A percentile compares a stretch with the other conserved stretches of the same genome.
These are phyloP conservation scores for Atethmia centrago DNA, from an alignment of 2,888 invertebrate genomes.

Conservation along the genomic window DNA sequence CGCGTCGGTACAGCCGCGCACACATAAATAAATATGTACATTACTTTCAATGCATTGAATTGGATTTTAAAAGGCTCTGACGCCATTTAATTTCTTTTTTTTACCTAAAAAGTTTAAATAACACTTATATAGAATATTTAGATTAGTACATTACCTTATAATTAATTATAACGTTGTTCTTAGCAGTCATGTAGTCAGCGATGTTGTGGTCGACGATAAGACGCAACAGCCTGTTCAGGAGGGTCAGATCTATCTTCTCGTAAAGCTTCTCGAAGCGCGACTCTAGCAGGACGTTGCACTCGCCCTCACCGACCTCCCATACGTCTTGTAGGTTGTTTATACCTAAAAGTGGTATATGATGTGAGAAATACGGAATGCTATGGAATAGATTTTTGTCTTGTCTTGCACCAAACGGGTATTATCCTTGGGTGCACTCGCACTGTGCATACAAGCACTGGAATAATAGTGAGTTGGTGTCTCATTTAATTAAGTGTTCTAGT, in stretches of 20 bases:
- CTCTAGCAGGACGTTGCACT: constrained; percentile 99
- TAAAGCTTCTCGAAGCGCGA: constrained; percentile 99
- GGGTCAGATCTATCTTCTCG: constrained; percentile 99
- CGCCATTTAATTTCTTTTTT: neutral
- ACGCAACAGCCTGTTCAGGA: constrained; percentile 98
- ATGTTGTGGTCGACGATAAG: constrained; percentile 99
- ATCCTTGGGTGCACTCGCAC: neutral
- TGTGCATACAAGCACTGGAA: no score
- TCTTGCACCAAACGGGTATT: neutral
- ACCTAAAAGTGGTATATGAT: constrained; percentile 79
- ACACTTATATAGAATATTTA: neutral
- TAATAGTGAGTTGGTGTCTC: neutral
- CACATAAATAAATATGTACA: neutral
- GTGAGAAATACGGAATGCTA: neutral
- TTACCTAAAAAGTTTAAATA: no score
- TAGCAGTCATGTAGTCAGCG: constrained; percentile 99
- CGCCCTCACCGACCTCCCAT: constrained; percentile 99
- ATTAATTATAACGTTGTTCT: constrained; percentile 99
- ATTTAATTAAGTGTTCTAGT: neutral
- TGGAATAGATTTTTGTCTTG: neutral
- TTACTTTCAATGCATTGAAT: neutral
- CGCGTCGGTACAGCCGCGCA: no score
- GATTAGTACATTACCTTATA: constrained; percentile 93
- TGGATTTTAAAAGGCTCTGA: neutral
- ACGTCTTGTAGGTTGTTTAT: constrained; percentile 99